phyloP scores from a whole-genome alignment of 2,797 vertebrate species.

The Nyctalus aviator region DNA sequence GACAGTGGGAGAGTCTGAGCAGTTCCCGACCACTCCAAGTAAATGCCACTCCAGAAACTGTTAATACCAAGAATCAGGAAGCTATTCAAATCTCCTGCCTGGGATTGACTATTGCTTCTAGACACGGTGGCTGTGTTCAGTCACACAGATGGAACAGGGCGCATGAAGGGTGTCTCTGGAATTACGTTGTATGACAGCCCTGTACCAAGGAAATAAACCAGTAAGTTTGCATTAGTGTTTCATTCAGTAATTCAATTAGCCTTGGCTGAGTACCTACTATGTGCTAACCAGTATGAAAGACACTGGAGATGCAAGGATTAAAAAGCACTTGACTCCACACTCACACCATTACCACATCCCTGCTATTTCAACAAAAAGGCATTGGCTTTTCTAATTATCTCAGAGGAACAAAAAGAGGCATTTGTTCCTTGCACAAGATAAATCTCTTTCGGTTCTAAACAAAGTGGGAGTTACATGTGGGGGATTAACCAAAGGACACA shows the following conservation, averaged over 20 bases:
- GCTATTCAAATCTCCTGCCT: neutral
- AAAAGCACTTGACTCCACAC: neutral
- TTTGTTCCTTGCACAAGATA: conserved; percentile 23
- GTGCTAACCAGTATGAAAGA: neutral
- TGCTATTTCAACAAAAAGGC: neutral
- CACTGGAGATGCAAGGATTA: neutral
- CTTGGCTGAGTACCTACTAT: neutral
- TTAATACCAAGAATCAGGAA: conserved; percentile 11
- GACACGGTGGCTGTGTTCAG: neutral
- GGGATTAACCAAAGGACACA: conserved; percentile 4
- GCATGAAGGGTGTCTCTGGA: neutral
- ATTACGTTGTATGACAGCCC: neutral
- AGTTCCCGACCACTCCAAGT: neutral
- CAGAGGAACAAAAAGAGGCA: conserved; percentile 28
- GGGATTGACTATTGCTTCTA: neutral
- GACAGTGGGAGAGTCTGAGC: neutral
- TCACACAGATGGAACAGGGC: neutral
- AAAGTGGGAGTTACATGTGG: neutral
- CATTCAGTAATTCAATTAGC: neutral
- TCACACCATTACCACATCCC: neutral
- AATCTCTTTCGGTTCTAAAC: conserved; percentile 47
- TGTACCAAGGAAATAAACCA: neutral
- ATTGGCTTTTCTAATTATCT: conserved; percentile 30
- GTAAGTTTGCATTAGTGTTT: neutral
- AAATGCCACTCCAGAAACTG: neutral